Evolutionary conservation across 2,113 vertebrate species (phyloP), one percentile per base, ranked within the genome.

Genomic region (Nerophis ophidion): DNA sequence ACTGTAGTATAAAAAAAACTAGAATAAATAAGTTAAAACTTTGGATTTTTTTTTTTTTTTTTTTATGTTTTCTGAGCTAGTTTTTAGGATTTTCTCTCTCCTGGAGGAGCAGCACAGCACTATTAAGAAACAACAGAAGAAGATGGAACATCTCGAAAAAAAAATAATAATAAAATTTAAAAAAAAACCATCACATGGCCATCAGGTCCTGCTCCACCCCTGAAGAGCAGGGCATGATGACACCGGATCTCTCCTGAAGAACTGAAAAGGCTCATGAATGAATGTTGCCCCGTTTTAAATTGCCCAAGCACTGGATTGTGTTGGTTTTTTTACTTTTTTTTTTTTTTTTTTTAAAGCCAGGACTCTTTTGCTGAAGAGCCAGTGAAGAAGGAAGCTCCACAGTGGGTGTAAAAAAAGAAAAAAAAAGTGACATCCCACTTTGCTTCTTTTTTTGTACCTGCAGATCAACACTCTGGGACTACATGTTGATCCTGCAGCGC

Each of bases 11-110:
- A 48, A 19, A 44, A 38, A 48, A 98, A 97, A 96, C 95, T 83
- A 91, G 93, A 95, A 87, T 84, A 86, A 95, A 92, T 97, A 97
- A 98, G 94, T 98, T 95, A 96, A 90, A 91, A 97, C 95, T 95
- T 98, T 95, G 98, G 94, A 93, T 93, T 98, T 97, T 84, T 82
- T 92, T 92, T 92, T 95, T 94, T 94, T 91, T 85, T 90, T 95
- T 26, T 26, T 92, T 95, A 92, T 78, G 92, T 97, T 95, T 95
- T 92, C 92, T 95, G 92, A 92, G 90, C 93, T 99, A 97, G 95
- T 40, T 98, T 95, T 94, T 98, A 98, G 94, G 97, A 94, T 77
- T 92, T 97, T 94, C 93, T 95, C 94, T 93, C 93, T 92, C 92
- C 91, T 91, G 91, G 94, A 94, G 92, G 92, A 95, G 88, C 91